Percentiles rank a stretch among this genome's conserved stretches.
phyloP scores from a whole-genome alignment of 2,888 invertebrate genomes.

The Macroteleia sp. region DNA sequence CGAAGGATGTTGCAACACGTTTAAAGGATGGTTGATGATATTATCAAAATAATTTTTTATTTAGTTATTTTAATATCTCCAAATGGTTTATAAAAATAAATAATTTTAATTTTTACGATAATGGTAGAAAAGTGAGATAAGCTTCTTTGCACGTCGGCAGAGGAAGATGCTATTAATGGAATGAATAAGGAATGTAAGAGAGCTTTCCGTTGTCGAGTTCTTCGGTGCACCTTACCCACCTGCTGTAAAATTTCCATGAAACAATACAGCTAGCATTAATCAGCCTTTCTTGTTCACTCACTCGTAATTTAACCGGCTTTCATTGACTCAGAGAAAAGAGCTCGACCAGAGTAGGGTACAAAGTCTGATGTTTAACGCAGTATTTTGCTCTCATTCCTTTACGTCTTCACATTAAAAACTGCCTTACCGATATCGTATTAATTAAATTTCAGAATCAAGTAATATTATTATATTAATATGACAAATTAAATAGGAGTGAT shows the following conservation, averaged over 20 bases:
- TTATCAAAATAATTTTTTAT: no score
- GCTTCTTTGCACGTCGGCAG: slow-evolving; percentile 74
- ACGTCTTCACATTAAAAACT: slow-evolving; percentile 22
- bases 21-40: no score
- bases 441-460: slow-evolving; percentile 32
- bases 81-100: no score
- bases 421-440: slow-evolving; percentile 22
- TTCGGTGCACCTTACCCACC: slow-evolving; percentile 61
- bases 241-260: slow-evolving; percentile 74
- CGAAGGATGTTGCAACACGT: no score
- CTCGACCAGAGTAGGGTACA: slow-evolving; percentile 35
- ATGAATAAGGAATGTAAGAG: slow-evolving; percentile 39
- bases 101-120: slow-evolving; percentile 30
- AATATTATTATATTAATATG: no score
- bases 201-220: slow-evolving; percentile 50
- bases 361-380: slow-evolving; percentile 43
- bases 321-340: slow-evolving; percentile 47
- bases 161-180: slow-evolving; percentile 58
- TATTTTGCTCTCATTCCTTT: slow-evolving; percentile 37
- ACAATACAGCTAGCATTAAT: slow-evolving; percentile 77
- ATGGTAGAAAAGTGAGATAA: slow-evolving; percentile 64
- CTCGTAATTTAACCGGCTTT: slow-evolving; percentile 70
- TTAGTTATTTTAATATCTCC: no score
- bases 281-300: slow-evolving; percentile 72
- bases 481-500: no score